Percentiles rank a stretch among this genome's conserved stretches.
phyloP scores from a whole-genome alignment of 1,140 invertebrate species.

The Diachasma alloeum region DNA sequence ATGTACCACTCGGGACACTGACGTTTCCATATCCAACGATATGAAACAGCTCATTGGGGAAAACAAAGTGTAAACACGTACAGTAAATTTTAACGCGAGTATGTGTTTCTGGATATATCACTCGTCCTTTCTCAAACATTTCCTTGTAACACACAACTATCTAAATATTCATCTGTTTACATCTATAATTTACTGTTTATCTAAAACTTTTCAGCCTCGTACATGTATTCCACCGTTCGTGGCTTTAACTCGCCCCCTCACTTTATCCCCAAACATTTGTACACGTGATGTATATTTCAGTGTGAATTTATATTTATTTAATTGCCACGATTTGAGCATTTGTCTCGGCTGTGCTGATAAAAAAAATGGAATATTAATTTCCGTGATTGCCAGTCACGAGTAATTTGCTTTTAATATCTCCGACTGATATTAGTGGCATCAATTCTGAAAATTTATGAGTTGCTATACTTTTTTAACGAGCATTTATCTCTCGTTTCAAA shows the following conservation, averaged over 20 bases:
- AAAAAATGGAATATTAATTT: neutral
- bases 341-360: neutral
- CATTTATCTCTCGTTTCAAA: no score
- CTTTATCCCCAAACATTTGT: neutral
- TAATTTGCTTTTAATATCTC: neutral
- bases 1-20: neutral
- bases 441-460: no score
- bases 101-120: neutral
- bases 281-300: neutral
- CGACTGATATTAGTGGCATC: no score
- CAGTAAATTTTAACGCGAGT: neutral
- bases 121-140: neutral
- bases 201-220: neutral
- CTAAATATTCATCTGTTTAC: neutral
- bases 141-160: neutral
- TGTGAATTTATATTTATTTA: neutral
- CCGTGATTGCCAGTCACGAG: neutral
- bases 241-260: neutral
- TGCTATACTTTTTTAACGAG: no score
- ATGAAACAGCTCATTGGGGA: constrained; percentile 5
- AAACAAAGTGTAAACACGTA: neutral
- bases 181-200: neutral
- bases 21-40: neutral
- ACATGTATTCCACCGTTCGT: neutral
- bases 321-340: neutral